These are phyloP conservation scores for Myiagra hebetior DNA, from an alignment of 2,113 vertebrate genomes.

Conservation along the genomic window DNA sequence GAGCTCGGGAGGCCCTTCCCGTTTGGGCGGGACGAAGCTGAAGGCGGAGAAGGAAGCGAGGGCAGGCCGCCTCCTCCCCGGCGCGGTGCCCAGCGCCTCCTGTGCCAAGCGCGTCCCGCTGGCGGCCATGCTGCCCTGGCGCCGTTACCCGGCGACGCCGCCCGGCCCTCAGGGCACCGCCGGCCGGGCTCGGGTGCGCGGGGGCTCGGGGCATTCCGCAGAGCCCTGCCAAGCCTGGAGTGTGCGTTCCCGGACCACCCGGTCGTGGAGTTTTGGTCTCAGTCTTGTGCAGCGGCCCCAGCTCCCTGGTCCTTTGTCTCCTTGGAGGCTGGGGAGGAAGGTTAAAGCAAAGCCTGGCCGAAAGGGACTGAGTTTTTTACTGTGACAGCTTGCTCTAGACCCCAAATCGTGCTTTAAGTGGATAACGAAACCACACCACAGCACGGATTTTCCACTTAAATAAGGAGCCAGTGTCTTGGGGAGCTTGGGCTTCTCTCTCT, in stretches of 20 bases:
- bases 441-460: not conserved
- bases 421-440: accelerated
- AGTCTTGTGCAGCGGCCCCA: not conserved
- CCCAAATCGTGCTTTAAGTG: not conserved
- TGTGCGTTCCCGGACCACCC: accelerated
- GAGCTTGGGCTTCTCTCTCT: not conserved
- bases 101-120: not conserved
- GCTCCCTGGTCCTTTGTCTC: accelerated
- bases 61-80: not conserved
- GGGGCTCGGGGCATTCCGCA: accelerated
- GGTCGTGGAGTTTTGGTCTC: accelerated
- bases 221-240: accelerated
- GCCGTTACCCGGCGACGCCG: not conserved
- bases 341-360: not conserved
- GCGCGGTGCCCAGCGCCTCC: not conserved
- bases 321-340: not conserved
- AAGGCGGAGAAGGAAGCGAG: conserved; percentile 42
- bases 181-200: accelerated
- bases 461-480: not conserved
- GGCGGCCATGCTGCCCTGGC: not conserved
- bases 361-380: not conserved
- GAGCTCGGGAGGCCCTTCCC: conserved; percentile 50
- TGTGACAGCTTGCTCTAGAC: not conserved
- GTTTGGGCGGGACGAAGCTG: conserved; percentile 49
- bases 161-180: not conserved